Base-by-base conservation (phyloP, 1,140 invertebrate species). In the Megalopta genalis region DNA sequence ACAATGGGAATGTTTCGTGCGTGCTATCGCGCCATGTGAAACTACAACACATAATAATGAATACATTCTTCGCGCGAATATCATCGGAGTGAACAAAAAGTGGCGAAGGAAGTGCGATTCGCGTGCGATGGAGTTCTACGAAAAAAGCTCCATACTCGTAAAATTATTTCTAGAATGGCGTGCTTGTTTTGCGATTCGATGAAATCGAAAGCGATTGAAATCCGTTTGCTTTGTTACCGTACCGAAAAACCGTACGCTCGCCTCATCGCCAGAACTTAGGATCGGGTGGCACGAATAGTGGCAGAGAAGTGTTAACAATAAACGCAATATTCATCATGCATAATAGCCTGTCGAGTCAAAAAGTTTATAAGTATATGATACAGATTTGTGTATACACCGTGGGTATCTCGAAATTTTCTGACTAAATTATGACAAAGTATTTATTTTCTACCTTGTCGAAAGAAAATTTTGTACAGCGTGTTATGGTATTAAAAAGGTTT, bases 291-390 rank as follows among this genome's bases (percentile, higher is more conserved):
- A 49, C n/a, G 27, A 4, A 75, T n/a, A 75, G 37, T 49, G 71
- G 63, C 39, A 73, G 25, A 73, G 18, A 63, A 64, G 42, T 32
- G 37, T 21, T 52, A 23, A 67, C 23, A 57, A 57, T 75, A 57
- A 66, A 74, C 25, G 39, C 18, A 57, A 57, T 75, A 75, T 52
- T 67, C 49, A 25, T 67, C 73, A 75, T 75, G 73, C 73, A 75
- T 16, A 21, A 14, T 52, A 21, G 49, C 16, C 49, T 52, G 49
- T 52, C 16, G 18, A 52, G 14, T 52, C 0, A 52, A 52, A 52
- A 16, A 52, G 49, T 52, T 52, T 3, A 52, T 52, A 52, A 52
- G 18, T 52, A 52, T 52, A 21, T 52, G 18, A 52, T 52, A 52
- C 18, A 52, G 49, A 52, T 52, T 18, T 14, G 49, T 21, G n/a